Evolutionary conservation across 1,140 invertebrate genomes (phyloP), one percentile per base, ranked within the genome.

Genomic region (Aphis craccivora): DNA sequence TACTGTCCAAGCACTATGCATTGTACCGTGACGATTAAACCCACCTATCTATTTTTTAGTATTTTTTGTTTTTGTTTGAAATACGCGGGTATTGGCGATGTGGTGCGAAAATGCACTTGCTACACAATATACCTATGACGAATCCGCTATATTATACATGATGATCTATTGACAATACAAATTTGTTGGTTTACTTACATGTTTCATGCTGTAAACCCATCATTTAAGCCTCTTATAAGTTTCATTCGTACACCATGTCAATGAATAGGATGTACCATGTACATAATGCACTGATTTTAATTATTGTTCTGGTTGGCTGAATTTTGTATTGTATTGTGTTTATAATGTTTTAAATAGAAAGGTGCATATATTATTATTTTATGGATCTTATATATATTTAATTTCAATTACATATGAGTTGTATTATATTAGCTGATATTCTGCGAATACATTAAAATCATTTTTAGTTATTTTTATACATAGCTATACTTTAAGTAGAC

Each of bases 291-390:
- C 60, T 76, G 40, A 30, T 43, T 91, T 43, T 43, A 67, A 91
- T 91, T 43, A 81, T 35, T 48, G 90, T 91, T 91, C 90, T 45
- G 67, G 67, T 91, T 48, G 43, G 90, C 6, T 91, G 67, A 48
- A 91, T 81, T 81, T 81, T 35, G 53, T 60, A 60, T 40, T 90
- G 53, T 60, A 60, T 55, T 51, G 35, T 84, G 90, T 76, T 91
- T 48, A 67, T 67, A 18, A 48, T 51, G 43, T 51, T 67, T 51
- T 22, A 45, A 35, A 45, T 20, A 86, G 84, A 45, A 86, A 86
- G 84, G 40, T 30, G 83, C 37, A 84, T 84, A 43, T 84, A 84
- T 84, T 40, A 43, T 67, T 67, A 37, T 90, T 67, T n/a, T n/a
- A 76, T 76, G 60, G 20, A 67, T 67, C 60, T 60, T n/a, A n/a